Base-by-base conservation (phyloP, 2,888 invertebrate species). In the Dryadula phaetusa region DNA sequence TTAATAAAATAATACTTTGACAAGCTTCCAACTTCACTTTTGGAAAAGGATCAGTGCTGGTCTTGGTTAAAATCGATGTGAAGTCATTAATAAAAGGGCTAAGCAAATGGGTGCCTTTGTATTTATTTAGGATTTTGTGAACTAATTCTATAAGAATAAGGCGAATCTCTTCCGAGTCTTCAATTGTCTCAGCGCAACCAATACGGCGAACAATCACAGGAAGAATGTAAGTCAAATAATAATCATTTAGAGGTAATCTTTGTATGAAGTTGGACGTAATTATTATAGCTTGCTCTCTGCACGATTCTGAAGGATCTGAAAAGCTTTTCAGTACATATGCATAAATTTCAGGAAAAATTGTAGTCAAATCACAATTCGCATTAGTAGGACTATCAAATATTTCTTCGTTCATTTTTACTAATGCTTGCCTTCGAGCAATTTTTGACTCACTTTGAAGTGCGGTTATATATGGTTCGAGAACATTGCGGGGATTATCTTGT, bases 11-110 rank as follows among this genome's bases (percentile, higher is more conserved):
- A 49, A 97, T 94, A 76, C 96, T 95, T 68, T 93, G 90, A 82
- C 97, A 97, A 47, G 96, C 95, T 76, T 95, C 95, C 75, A 96
- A 94, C 83, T 97, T 97, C 0, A 98, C 96, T 75, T 95, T 95
- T 3, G 97, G 96, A 87, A 94, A 97, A 28, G 95, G 95, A 87
- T 98, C 98, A 0, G 94, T 90, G 0, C 96, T 93, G 0, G 96
- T 95, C 79, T 95, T 95, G 34, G 94, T 90, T 32, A 98, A 85
- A 77, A 98, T 96, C 73, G 91, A 94, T 0, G 96, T 93, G 47
- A 96, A 93, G 79, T 98, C 97, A 76, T 96, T 95, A n/a, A 96
- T 90, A 81, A 96, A 97, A 0, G 95, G 93, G 64, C 93, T 90
- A 14, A 96, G 83, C 58, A 94, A 91, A 40, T 93, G 93, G 8